Base-by-base conservation (phyloP, 2,113 vertebrate genomes). In the Sceloporus undulatus region DNA sequence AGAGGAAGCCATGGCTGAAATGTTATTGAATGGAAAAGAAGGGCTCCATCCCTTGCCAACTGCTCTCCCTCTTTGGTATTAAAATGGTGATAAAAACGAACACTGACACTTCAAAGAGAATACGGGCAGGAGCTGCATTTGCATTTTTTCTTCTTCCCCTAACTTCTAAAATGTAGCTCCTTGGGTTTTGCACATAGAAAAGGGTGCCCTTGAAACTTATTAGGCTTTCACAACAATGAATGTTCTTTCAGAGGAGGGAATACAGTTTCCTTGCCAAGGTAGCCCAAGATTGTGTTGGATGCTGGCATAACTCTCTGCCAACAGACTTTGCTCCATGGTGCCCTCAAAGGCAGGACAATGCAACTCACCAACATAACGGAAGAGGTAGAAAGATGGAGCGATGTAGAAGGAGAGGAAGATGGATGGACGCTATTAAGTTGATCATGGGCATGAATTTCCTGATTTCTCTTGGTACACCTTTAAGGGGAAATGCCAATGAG, bases 31-130 rank as follows among this genome's bases (percentile, higher is more conserved):
- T 70, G 68, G 29, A 29, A 29, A 90, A 93, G 90, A 94, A 93
- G 90, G 0, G 1, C 88, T 89, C 88, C 82, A 86, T 62, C 62
- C 85, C 79, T 91, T 81, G 92, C 66, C 7, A 82, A 95, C 90
- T 84, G 81, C 90, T 92, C 94, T 86, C 91, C 91, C 91, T 93
- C 86, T 90, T 87, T 70, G 82, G 84, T 91, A 91, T 93, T 94
- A 94, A 94, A 94, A 93, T 87, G 87, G 92, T 90, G 92, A 95
- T 90, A 94, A 95, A 94, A 94, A 94, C 88, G 2, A 89, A 92
- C 94, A 94, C 91, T 93, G 95, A 95, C 94, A 95, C 89, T 95
- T 94, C 93, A 95, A 94, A 94, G 29, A 0, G 68, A 0, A 7
- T 80, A 88, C 83, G 87, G 70, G 81, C 83, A 79, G 42, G 82